These are phyloP conservation scores for Micrasema longulum DNA, from an alignment of 1,140 invertebrate species.

Conservation along the genomic window DNA sequence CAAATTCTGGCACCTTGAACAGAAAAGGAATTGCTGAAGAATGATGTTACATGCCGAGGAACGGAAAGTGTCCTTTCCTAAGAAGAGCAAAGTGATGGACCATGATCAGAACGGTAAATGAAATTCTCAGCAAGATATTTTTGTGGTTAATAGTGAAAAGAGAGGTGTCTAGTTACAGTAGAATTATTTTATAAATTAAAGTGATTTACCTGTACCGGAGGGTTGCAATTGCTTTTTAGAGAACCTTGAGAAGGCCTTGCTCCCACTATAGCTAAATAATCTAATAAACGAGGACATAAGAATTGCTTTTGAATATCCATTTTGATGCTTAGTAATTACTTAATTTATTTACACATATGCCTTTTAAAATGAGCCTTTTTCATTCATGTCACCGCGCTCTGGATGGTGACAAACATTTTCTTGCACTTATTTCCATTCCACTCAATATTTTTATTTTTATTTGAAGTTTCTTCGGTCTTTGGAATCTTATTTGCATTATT, in stretches of 20 bases:
- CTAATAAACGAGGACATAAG: slow-evolving; percentile 86
- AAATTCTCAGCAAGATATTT: no score
- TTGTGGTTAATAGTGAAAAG: no score
- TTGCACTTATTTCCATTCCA: not conserved
- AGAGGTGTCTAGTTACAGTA: no score
- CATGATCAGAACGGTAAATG: no score
- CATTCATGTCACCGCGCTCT: slow-evolving; percentile 48
- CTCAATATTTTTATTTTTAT: no score
- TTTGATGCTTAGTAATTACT: slow-evolving; percentile 36
- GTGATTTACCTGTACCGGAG: slow-evolving; percentile 78
- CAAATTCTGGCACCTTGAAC: no score
- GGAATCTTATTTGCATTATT: slow-evolving; percentile 10
- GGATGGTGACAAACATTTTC: not conserved
- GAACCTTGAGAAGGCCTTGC: slow-evolving; percentile 78
- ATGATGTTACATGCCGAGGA: no score
- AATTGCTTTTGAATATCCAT: slow-evolving; percentile 82
- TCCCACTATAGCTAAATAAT: slow-evolving; percentile 97
- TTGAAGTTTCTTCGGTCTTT: not conserved
- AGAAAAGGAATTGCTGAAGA: no score
- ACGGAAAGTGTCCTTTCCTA: no score
- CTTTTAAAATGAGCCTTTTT: not conserved
- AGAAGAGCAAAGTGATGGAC: no score
- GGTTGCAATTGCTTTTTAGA: slow-evolving; percentile 71
- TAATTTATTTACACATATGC: slow-evolving; percentile 28
- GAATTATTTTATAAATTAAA: slow-evolving; percentile 23